A percentile compares a stretch with the other conserved stretches of the same genome.
These are phyloP conservation scores for Scylla paramamosain DNA, from an alignment of 1,140 invertebrate species.

Conservation along the genomic window DNA sequence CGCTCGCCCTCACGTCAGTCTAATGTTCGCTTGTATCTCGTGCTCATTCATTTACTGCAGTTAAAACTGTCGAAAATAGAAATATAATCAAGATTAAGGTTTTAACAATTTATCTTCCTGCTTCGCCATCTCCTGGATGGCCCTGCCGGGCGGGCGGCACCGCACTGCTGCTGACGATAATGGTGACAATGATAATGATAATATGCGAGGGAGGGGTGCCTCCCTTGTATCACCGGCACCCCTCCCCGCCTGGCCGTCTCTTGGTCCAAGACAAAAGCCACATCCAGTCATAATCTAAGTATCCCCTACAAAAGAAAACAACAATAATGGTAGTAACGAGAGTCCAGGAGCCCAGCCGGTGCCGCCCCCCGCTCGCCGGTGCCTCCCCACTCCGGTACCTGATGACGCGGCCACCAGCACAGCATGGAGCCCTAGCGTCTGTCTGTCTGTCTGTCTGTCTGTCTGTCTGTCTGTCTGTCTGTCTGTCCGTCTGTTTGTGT, in stretches of 20 bases:
- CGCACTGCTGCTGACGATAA: background rate
- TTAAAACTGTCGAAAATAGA: constrained; percentile 72
- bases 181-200: background rate
- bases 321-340: no score
- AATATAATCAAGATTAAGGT: constrained; percentile 38
- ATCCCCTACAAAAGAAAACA: no score
- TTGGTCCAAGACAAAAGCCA: background rate
- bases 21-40: constrained; percentile 62
- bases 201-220: background rate
- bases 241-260: background rate
- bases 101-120: constrained; percentile 53
- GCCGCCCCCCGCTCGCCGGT: background rate
- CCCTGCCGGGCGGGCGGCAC: background rate
- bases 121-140: constrained; percentile 29
- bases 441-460: constrained; percentile 3
- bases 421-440: background rate
- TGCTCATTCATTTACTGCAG: constrained; percentile 64
- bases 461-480: background rate
- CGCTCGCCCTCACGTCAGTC: constrained; percentile 62
- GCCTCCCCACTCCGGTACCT: background rate
- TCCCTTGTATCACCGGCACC: background rate
- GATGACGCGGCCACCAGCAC: background rate
- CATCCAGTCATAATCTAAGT: no score
- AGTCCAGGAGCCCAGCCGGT: background rate
- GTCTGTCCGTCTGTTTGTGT: no score